Percentiles rank a stretch among this genome's conserved stretches.
Evolutionary conservation across 2,888 invertebrate species (phyloP).

Genomic region (Dendrolimus pini): DNA sequence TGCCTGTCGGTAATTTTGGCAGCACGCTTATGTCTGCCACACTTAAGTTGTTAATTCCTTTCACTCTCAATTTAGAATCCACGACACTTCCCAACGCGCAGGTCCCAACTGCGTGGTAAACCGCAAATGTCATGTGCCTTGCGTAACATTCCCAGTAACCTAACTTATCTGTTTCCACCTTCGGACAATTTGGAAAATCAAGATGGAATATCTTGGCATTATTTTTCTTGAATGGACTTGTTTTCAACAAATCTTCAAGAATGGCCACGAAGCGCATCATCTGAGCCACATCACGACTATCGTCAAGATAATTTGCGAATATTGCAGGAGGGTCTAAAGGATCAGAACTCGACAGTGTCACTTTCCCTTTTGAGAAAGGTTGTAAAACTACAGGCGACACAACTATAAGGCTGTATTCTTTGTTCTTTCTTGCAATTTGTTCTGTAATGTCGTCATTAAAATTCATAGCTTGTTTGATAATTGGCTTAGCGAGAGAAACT

Average conservation of each 20-base stretch:
- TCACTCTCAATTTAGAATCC: slow-evolving; percentile 37
- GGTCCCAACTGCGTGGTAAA: slow-evolving; percentile 44
- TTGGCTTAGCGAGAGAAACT: slow-evolving; percentile 10
- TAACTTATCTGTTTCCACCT: slow-evolving; percentile 6
- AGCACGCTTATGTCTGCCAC: slow-evolving; percentile 39
- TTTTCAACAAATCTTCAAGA: slow-evolving; percentile 30
- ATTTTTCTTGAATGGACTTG: slow-evolving; percentile 17
- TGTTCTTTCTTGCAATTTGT: slow-evolving; percentile 29
- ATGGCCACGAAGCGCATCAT: slow-evolving; percentile 32
- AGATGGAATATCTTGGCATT: slow-evolving; percentile 29
- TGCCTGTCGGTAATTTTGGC: slow-evolving; percentile 34
- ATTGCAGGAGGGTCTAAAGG: slow-evolving; percentile 33
- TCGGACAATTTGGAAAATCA: slow-evolving; percentile 31
- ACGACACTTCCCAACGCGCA: slow-evolving; percentile 36
- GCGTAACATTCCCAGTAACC: slow-evolving; percentile 48
- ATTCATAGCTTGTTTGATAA: slow-evolving; percentile 17
- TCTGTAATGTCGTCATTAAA: slow-evolving; percentile 22
- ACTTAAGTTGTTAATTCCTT: slow-evolving; percentile 31
- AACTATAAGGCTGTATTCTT: slow-evolving; percentile 24
- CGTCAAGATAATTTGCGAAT: slow-evolving; percentile 37
- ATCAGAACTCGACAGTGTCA: slow-evolving; percentile 34
- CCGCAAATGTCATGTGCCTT: slow-evolving; percentile 41
- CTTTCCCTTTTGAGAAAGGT: slow-evolving; percentile 35
- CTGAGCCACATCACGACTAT: slow-evolving; percentile 33
- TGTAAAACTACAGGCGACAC: slow-evolving; percentile 32